Percentiles rank a stretch among this genome's conserved stretches.
Conservation (phyloP, 1,140 invertebrate genomes). For the Teleogryllus occipitalis region DNA sequence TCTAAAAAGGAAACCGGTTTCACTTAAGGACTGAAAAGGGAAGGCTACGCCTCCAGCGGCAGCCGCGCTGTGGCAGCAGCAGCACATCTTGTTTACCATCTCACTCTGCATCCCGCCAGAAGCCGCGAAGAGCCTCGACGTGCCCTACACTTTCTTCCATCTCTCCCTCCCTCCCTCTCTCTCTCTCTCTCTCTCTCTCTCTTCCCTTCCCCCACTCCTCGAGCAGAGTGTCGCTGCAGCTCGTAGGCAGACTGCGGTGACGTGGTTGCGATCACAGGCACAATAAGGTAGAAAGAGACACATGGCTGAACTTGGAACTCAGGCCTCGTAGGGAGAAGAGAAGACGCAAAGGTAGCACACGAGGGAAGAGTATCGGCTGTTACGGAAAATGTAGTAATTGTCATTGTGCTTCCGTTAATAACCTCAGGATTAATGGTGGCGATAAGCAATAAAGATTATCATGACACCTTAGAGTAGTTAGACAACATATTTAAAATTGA, state of each 20-base stretch:
- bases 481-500: too few species aligned
- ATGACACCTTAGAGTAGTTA: too few species aligned
- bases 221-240: not conserved
- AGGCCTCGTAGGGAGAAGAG: too few species aligned
- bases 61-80: not conserved
- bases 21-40: not conserved
- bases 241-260: not conserved
- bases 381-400: too few species aligned
- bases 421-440: too few species aligned
- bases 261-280: too few species aligned
- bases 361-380: too few species aligned
- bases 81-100: conserved; percentile 4
- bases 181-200: not conserved
- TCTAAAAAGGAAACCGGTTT: conserved; percentile 4
- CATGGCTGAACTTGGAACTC: too few species aligned
- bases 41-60: not conserved
- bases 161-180: not conserved
- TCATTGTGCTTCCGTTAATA: too few species aligned
- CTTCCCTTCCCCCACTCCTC: not conserved
- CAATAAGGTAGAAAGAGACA: too few species aligned
- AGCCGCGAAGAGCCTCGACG: not conserved
- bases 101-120: not conserved
- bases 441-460: too few species aligned
- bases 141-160: not conserved
- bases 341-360: too few species aligned